Evolutionary conservation across 2,797 vertebrate species (phyloP), one percentile per base, ranked within the genome.

Genomic region (Rhinatrema bivittatum): DNA sequence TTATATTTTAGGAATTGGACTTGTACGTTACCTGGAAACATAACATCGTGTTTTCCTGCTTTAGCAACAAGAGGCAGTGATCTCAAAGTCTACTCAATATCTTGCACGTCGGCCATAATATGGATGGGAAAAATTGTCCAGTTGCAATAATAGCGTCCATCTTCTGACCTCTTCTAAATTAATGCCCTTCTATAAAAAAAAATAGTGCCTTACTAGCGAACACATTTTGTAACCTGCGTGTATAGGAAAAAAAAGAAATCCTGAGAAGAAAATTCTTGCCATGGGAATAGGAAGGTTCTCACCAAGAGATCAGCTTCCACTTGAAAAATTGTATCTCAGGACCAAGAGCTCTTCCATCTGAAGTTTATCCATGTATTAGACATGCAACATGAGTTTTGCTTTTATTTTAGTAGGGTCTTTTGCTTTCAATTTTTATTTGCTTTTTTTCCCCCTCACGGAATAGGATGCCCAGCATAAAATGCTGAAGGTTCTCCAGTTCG

Each of bases 21-120:
- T 58, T 60, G 42, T 53, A 11, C 2, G 61, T 78, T 70, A 76
- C 76, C 62, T 65, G 54, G 70, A 61, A 42, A 69, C 65, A 29
- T 32, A 50, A 36, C 39, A 6, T 26, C 27, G 76, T 76, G 66
- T 62, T 32, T 29, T 58, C 62, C 49, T 73, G 70, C 68, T 76
- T 16, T 78, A 68, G 63, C 54, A 73, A 75, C 68, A 1, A 41
- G 46, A 48, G 44, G 17, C 58, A 46, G 30, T 39, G 31, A 67
- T 61, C 10, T 31, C 50, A 42, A 43, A 36, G 50, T 45, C 54
- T 37, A 50, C 56, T 31, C 49, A 37, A 57, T 61, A 56, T 56
- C 62, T 56, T 74, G 69, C 69, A 73, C 59, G 59, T 55, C 50
- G 59, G 59, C 69, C 71, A 69, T 4, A 1, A 47, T 53, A 46